These are phyloP conservation scores for Plectropomus leopardus DNA, from an alignment of 2,113 vertebrate genomes.

Conservation along the genomic window DNA sequence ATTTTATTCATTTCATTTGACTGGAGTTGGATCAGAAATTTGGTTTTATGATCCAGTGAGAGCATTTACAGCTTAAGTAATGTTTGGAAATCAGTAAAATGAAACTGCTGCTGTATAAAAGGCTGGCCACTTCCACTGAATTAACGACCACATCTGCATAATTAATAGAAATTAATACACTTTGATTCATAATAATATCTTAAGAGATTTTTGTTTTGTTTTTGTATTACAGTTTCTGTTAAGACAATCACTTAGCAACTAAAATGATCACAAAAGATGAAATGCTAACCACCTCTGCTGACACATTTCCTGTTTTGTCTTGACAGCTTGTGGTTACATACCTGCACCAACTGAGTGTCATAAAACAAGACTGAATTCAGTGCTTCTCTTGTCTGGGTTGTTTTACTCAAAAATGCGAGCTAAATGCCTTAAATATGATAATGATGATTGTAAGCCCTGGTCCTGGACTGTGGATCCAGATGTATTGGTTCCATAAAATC, in stretches of 20 bases:
- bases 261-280: neutral
- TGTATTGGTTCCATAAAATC: neutral
- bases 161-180: neutral
- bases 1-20: neutral
- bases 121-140: neutral
- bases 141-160: neutral
- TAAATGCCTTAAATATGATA: neutral
- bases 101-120: accelerated
- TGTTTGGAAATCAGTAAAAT: neutral
- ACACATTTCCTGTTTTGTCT: neutral
- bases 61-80: neutral
- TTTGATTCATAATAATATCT: too few relatives aligned
- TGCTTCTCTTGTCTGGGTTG: neutral
- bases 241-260: neutral
- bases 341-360: neutral
- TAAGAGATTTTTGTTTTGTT: neutral
- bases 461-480: neutral
- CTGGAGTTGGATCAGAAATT: neutral
- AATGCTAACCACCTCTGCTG: neutral
- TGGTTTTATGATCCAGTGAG: neutral
- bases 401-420: neutral
- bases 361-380: neutral
- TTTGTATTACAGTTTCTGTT: neutral
- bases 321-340: neutral
- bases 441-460: neutral